phyloP scores from a whole-genome alignment of 1,140 invertebrate genomes.

The Nasonia vitripennis region DNA sequence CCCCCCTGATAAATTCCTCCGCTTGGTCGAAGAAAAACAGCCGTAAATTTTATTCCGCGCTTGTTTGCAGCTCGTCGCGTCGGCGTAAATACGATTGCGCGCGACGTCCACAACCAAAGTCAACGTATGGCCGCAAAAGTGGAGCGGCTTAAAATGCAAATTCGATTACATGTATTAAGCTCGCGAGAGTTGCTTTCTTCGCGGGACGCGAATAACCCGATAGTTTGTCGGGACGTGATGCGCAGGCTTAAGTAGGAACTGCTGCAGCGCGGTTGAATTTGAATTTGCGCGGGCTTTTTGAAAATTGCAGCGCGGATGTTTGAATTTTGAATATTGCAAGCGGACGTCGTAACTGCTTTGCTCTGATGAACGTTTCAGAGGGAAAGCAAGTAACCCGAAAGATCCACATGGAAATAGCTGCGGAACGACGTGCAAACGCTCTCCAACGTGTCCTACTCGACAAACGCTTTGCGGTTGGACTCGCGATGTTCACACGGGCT shows the following conservation, averaged over 20 bases:
- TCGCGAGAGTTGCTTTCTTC: not conserved
- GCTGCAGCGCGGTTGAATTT: not conserved
- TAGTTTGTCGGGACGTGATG: constrained; percentile 7
- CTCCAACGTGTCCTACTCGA: not conserved
- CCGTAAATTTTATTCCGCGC: not conserved
- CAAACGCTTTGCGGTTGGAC: not conserved
- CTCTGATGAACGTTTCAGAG: too few species aligned
- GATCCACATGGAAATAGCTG: not conserved
- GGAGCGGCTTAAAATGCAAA: constrained; percentile 36
- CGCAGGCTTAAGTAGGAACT: not conserved
- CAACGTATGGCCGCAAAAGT: not conserved
- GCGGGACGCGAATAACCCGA: not conserved
- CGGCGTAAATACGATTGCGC: constrained; percentile 14
- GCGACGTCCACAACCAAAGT: not conserved
- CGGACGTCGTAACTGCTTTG: too few species aligned
- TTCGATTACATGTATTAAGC: constrained; percentile 35
- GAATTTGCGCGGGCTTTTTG: not conserved
- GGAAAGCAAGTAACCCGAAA: not conserved
- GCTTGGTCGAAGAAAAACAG: not conserved
- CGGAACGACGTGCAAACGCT: not conserved
- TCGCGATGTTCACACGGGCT: not conserved
- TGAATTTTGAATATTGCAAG: too few species aligned
- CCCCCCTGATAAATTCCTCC: too few species aligned
- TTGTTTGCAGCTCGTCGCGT: not conserved
- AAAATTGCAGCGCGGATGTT: too few species aligned